Evolutionary conservation across 1,140 invertebrate species (phyloP), one percentile per base, ranked within the genome.

Genomic region (Drosophila malerkotliana): DNA sequence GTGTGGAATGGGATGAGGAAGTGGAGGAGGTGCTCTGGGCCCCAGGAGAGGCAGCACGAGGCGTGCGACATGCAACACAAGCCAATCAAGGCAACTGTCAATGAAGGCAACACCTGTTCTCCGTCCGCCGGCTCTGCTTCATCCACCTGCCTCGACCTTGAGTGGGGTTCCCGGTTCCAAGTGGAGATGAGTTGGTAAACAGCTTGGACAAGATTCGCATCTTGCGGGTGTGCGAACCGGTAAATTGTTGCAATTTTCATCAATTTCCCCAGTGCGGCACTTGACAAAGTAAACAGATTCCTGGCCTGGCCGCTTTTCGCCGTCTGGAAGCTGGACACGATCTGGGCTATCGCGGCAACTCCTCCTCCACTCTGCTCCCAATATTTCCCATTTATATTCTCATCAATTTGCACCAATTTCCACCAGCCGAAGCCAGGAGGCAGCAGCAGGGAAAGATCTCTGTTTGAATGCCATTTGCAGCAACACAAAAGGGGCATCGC

Each of bases 71-170:
- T 85, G 81, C 77, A 77, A 85, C 81, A 85, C 68, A 80, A 80
- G 53, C 56, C 68, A 85, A 74, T 85, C 81, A 85, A 83, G 77
- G 72, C 63, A 56, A 85, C 81, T 84, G 81, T 85, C 81, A 85
- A 85, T 77, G 57, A 62, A 51, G 81, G 77, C 64, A 80, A 85
- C 81, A 85, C 81, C 81, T 77, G 77, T 64, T 77, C 41, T 49
- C 7, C 18, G 54, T 53, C 32, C 72, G 51, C 53, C 18, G 18
- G 56, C 56, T 58, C 28, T 7, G 51, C 47, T 53, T 57, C 41
- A 34, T 39, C 21, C 51, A 56, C 21, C n/a, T 8, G 47, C 32
- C 24, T 44, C 48, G 81, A 85, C 81, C 81, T 85, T 85, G 81
- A 81, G 47, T 61, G 28, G 49, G 39, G 44, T 28, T 67, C 10